Base-by-base conservation (phyloP, 2,888 invertebrate species). In the Cheilosia vulpina region DNA sequence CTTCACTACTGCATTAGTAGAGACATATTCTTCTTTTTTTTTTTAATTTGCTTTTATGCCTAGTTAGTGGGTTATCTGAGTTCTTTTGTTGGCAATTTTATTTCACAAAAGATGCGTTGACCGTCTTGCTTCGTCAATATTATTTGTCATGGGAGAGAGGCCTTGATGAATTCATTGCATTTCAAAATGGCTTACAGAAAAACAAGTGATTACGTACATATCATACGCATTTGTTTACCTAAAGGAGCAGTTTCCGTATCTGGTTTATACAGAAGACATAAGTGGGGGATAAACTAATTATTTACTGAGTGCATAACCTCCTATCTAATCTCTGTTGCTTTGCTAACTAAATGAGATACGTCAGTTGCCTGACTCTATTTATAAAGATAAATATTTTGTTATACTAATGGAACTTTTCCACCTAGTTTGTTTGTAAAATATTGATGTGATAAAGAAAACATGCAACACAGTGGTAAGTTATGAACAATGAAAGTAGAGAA, bases 91-190 rank as follows among this genome's bases (percentile, higher is more conserved):
- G 60, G 21, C 73, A 55, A 41, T 57, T 68, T 71, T 31, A 41
- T 63, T 81, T 43, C 43, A 76, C 63, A 68, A 53, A 53, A 66
- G 65, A 82, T 72, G 77, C 72, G 65, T 75, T 17, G 43, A 15
- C 6, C 38, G 63, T 75, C 31, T 71, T 63, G 21, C 41, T n/a
- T n/a, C n/a, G 31, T 19, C 15, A 19, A 13, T 4, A 21, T 9
- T 21, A 13, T 47, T 3, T 63, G 38, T 38, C 15, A 13, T 27
- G 13, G 17, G n/a, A 6, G 6, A 19, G 4, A 21, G 31, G 47
- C 72, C 77, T 77, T 62, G 66, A 50, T 50, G 27, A 34, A 31
- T 55, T 62, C 17, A 47, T 45, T 43, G 63, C 17, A 62, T 55
- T 66, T 11, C 13, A 17, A 50, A 52, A 45, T 47, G 15, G 41